Base-by-base conservation (phyloP, 2,113 vertebrate genomes). In the Pygoscelis antarcticus region DNA sequence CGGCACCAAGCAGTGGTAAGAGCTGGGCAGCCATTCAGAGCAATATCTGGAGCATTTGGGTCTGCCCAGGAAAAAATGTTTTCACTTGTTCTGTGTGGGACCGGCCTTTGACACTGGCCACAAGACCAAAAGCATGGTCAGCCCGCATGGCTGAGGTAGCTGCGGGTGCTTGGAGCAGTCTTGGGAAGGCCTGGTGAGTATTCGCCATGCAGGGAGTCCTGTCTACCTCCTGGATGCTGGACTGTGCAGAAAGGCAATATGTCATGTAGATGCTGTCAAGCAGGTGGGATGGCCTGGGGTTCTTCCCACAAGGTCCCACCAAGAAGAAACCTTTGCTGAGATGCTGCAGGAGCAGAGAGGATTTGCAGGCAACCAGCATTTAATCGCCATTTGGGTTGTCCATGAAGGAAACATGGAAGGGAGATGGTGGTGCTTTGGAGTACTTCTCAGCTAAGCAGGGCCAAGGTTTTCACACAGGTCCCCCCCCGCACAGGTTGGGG, bases 161-260 rank as follows among this genome's bases (percentile, higher is more conserved):
- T 55, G 57, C 0, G 1, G 6, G 23, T 87, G 22, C 58, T 36
- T 26, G 18, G 57, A 52, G 57, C 21, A 57, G 38, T 26, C 38
- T 30, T 74, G 40, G 21, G 54, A 62, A 83, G n/a, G 12, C 9
- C 18, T 54, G 34, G 9, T n/a, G 34, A 23, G n/a, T 36, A 42
- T 49, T 74, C 0, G 1, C 5, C 7, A 8, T 30, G 18, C 0
- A 0, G 16, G 13, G 32, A 42, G 18, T 72, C 46, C n/a, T 40
- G 21, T 38, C 29, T 58, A 10, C 13, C 34, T 82, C 25, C 36
- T 60, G 51, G 27, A 20, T 30, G 25, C 34, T 52, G 38, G 29
- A 86, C 21, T 0, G 0, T 54, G 57, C 6, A 27, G 27, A 81
- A 90, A n/a, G 25, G 3, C 22, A 55, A 17, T 4, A 17, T 4